Conservation (phyloP, 2,888 invertebrate species). For the Neoitamus cyanurus region DNA sequence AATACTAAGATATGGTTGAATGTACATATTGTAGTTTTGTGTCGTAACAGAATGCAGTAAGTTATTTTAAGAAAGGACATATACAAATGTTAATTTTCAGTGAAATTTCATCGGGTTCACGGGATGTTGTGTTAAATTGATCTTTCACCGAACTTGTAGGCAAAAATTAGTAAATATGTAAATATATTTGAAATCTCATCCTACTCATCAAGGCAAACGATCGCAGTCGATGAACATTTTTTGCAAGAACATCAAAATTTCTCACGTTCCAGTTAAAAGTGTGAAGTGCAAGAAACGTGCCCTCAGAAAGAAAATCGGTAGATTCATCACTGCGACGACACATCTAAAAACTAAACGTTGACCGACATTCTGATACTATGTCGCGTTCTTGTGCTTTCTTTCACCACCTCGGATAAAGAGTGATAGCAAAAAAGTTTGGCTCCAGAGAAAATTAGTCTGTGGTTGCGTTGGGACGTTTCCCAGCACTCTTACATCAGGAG, state of each 20-base stretch:
- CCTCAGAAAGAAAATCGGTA: background rate
- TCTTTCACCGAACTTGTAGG: no score
- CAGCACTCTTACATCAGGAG: slow-evolving; percentile 25
- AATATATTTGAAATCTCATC: no score
- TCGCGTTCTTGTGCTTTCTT: slow-evolving; percentile 20
- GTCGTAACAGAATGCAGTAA: no score
- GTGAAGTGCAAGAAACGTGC: background rate
- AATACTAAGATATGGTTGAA: no score
- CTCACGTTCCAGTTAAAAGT: background rate
- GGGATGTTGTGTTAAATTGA: no score
- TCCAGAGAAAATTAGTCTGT: slow-evolving; percentile 23
- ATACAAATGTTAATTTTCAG: no score
- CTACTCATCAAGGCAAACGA: no score
- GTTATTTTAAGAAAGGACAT: no score
- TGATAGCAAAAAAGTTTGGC: slow-evolving; percentile 2
- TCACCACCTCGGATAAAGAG: background rate
- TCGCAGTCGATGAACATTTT: no score
- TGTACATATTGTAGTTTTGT: no score
- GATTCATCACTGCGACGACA: background rate
- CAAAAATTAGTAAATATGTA: no score
- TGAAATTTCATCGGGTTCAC: no score
- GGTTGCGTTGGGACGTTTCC: slow-evolving; percentile 7
- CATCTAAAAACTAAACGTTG: slow-evolving; percentile 37
- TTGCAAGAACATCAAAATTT: background rate
- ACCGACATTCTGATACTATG: slow-evolving; percentile 13